Evolutionary conservation across 2,888 invertebrate genomes (phyloP), one percentile per base, ranked within the genome.

Genomic region (Alloscopus bannaensis): DNA sequence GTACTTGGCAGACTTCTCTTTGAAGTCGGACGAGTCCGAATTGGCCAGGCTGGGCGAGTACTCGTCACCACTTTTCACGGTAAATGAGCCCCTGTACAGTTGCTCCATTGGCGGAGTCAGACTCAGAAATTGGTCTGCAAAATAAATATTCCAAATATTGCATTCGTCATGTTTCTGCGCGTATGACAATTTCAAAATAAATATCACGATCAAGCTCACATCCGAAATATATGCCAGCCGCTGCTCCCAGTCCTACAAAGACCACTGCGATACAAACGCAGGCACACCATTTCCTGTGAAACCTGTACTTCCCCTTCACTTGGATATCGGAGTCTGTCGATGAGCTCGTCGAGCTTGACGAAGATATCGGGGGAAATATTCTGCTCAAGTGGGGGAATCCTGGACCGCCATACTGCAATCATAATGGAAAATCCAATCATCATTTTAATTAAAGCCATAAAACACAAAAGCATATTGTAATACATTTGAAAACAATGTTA

Each of bases 301-400:
- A 93, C 84, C 94, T 94, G 85, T 95, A 90, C 89, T 95, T 95
- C 64, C 87, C 91, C 18, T 95, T 95, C 89, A 96, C 96, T 85
- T 95, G 91, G 88, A 96, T 95, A 89, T 96, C 95, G 86, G 95
- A 95, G 90, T 95, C 94, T 84, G 94, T 94, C 0, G 95, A 86
- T 18, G 84, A 84, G 36, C 80, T 82, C 20, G 81, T 83, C 8
- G 85, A 83, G 65, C 83, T 83, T 20, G 81, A 81, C 1, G 85
- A 85, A 0, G 83, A 84, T 13, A 85, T 81, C 45, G 84, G 86
- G 20, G 86, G 86, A 57, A 86, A 86, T 80, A 86, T 86, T 59
- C 86, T 73, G 68, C 81, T 81, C n/a, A 85, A 45, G 57, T 84
- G 84, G 8, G 86, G 86, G 68, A 86, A 86, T 55, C 84, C 85